Conservation (phyloP, 2,797 vertebrate genomes). For the Microctenopoma steveboyesi region DNA sequence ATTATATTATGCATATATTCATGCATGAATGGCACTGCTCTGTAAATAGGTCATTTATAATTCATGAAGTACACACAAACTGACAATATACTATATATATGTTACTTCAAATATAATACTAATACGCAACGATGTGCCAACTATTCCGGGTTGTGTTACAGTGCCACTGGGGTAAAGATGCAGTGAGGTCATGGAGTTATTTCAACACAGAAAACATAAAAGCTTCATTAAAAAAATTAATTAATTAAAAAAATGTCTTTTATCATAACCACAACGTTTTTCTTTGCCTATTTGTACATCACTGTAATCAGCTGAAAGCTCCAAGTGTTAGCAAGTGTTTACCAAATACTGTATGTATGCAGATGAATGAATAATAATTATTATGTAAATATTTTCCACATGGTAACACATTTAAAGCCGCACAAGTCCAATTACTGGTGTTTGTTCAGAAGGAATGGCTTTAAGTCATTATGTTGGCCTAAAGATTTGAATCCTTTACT, state of each 20-base stretch:
- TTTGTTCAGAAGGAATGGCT: constrained; percentile 45
- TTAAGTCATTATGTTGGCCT: constrained; percentile 41
- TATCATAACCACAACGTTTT: not conserved
- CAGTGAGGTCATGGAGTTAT: not conserved
- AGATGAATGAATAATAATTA: constrained; percentile 47
- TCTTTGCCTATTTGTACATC: not conserved
- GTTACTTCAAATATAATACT: constrained; percentile 26
- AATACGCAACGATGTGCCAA: constrained; percentile 15
- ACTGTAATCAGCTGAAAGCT: not conserved
- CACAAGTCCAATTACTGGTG: constrained; percentile 44
- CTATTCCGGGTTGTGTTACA: not conserved
- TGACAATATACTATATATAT: constrained; percentile 55
- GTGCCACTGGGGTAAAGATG: constrained; percentile 5
- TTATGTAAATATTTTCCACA: constrained; percentile 62
- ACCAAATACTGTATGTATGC: constrained; percentile 44
- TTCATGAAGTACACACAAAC: constrained; percentile 56
- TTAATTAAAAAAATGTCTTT: too few species aligned
- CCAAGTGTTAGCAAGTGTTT: constrained; percentile 57
- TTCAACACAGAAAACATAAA: not conserved
- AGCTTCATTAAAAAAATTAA: too few species aligned
- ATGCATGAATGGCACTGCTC: constrained; percentile 36
- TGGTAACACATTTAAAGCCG: constrained; percentile 50
- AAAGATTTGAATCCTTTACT: constrained; percentile 40
- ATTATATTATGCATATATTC: constrained; percentile 52
- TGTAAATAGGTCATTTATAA: constrained; percentile 59